Conservation (phyloP, 2,888 invertebrate species). For the Tineola bisselliella region DNA sequence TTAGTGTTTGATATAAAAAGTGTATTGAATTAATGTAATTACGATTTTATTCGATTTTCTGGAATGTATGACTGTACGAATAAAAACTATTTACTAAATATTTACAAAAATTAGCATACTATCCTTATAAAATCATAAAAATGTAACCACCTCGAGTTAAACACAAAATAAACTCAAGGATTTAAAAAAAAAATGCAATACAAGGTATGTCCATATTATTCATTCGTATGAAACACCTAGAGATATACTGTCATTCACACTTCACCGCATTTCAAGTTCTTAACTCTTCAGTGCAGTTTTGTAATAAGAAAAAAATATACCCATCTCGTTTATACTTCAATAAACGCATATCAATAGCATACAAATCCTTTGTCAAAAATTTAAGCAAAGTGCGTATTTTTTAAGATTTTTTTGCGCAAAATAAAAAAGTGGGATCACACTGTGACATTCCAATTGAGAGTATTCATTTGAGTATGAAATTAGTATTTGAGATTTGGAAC, state of each 20-base stretch:
- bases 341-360: constrained; percentile 30
- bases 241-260: constrained; percentile 37
- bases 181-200: too few relatives aligned
- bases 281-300: constrained; percentile 26
- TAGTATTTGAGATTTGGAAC: not conserved
- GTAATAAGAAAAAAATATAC: constrained; percentile 24
- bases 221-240: constrained; percentile 9
- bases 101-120: too few relatives aligned
- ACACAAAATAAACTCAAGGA: too few relatives aligned
- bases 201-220: constrained; percentile 16
- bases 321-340: constrained; percentile 20
- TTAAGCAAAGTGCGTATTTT: constrained; percentile 3
- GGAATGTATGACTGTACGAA: too few relatives aligned
- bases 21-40: too few relatives aligned
- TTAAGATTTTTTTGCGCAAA: not conserved
- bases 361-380: constrained; percentile 11
- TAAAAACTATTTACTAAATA: too few relatives aligned
- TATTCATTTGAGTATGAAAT: not conserved
- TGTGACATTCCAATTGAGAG: not conserved
- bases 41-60: too few relatives aligned
- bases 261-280: constrained; percentile 29
- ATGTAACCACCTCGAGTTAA: too few relatives aligned
- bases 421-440: not conserved
- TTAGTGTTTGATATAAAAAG: too few relatives aligned
- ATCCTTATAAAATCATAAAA: too few relatives aligned